Base-by-base conservation (phyloP, 2,113 vertebrate species). In the Cyprinodon variegatus region DNA sequence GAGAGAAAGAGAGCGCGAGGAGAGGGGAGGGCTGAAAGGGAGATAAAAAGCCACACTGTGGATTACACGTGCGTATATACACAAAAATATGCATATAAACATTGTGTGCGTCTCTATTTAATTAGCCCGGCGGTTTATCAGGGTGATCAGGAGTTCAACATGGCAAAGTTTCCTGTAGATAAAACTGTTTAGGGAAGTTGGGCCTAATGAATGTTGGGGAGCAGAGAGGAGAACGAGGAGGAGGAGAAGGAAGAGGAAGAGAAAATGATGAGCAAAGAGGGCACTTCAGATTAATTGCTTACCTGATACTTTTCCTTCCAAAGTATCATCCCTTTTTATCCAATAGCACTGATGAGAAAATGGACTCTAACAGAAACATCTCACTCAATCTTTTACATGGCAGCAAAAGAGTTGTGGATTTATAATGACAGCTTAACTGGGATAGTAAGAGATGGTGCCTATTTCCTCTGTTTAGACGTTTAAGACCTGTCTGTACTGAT, bases 51-150 rank as follows among this genome's bases (percentile, higher is more conserved):
- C 78, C 89, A 68, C 83, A 91, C 90, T 22, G 37, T 68, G 85
- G 89, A 93, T 93, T 93, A 91, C 86, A 90, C 88, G 69, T 68
- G 1, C 65, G 90, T 83, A 72, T 74, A 88, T 74, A 89, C 86
- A 90, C 84, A 88, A 78, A 83, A 80, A 89, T 82, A 87, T 86
- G 82, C 83, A 79, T 61, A 83, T 80, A 80, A 72, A 87, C 82
- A 90, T 84, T 84, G 87, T 83, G 87, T 86, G 83, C 80, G 79
- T 72, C 85, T 80, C 72, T 86, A 89, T 92, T 94, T 94, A 94
- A 95, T 93, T 93, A 93, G 88, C 90, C 90, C 14, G 61, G 69
- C 12, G 39, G 86, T 92, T 92, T 93, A 94, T 94, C 90, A 84
- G 90, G 88, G 90, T 89, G 85, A 94, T 93, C 86, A 61, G 76